Evolutionary conservation across 2,888 invertebrate genomes (phyloP), one percentile per base, ranked within the genome.

Genomic region (Limnephilus lunatus): DNA sequence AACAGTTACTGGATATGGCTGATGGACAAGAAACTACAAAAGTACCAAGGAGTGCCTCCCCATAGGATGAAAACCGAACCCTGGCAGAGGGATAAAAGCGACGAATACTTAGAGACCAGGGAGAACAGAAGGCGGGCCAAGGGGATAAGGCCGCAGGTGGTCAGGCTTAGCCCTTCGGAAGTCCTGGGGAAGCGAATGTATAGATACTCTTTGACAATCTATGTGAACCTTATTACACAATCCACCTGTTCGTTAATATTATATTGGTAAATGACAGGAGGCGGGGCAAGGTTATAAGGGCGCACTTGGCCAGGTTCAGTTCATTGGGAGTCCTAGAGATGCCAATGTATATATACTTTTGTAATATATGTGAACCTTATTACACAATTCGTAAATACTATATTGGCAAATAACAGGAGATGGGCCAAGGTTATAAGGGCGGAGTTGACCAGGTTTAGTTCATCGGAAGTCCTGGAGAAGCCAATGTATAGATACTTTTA

Each of bases 91-190:
- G 68, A 25, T 0, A 88, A 80, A 25, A n/a, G 30, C 14, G 39
- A 81, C 30, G 89, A 89, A n/a, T 48, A 90, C 25, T 12, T 90
- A 30, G 90, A 90, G 81, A 81, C 89, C 19, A 81, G 85, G 30
- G 83, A 68, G 32, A 89, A 88, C 82, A 91, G 91, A 48, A 91
- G 91, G n/a, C 7, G 88, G 31, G 88, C 89, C 15, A 88, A 89
- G 83, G 91, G 91, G 3, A 89, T 91, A 35, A 44, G 91, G 35
- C 32, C 35, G 5, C 7, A 82, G 39, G 53, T 87, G 3, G 87
- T 53, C n/a, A 39, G 31, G 19, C 30, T 89, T 81, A 81, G 81
- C 2, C 81, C 81, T 12, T 81, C 89, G 15, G 81, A 89, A n/a
- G 44, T 89, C 39, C 30, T 89, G 81, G 89, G 88, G 15, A 35